These are phyloP conservation scores for Drosophila baimaii DNA, from an alignment of 1,140 invertebrate species.

Conservation along the genomic window DNA sequence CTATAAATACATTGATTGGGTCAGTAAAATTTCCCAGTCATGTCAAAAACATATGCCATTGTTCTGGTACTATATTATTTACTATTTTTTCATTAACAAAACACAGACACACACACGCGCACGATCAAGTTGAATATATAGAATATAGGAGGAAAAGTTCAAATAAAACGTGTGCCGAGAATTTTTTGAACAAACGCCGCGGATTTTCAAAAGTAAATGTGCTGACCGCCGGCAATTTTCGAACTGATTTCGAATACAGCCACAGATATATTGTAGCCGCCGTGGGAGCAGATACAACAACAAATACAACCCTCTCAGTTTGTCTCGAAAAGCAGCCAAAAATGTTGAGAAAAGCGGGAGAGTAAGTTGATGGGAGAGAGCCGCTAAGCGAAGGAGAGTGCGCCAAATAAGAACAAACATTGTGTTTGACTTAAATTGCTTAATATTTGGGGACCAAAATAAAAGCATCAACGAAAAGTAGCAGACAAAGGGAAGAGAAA, in stretches of 20 bases:
- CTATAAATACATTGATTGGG: conserved; percentile 47
- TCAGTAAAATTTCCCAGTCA: conserved; percentile 38
- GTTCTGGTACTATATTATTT: conserved; percentile 20
- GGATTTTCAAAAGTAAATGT: conserved; percentile 49
- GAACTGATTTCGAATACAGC: conserved; percentile 69
- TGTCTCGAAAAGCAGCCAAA: conserved; percentile 36
- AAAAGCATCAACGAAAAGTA: conserved; percentile 51
- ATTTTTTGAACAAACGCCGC: conserved; percentile 21
- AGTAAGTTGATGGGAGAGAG: background rate
- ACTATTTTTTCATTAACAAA: conserved; percentile 43
- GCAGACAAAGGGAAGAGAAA: conserved; percentile 36
- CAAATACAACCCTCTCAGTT: conserved; percentile 45
- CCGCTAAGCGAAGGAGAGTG: conserved; percentile 15
- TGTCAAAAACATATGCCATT: conserved; percentile 22
- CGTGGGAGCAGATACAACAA: conserved; percentile 26
- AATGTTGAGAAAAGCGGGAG: conserved; percentile 34
- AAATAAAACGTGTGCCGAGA: conserved; percentile 10
- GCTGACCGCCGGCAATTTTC: conserved; percentile 80
- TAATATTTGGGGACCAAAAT: conserved; percentile 60
- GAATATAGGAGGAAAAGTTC: conserved; percentile 15
- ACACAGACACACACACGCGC: conserved; percentile 7
- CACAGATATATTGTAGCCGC: conserved; percentile 21
- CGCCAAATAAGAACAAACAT: conserved; percentile 65
- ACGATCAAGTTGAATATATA: too few species aligned
- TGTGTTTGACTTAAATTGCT: conserved; percentile 68